Base-by-base conservation (phyloP, 2,888 invertebrate species). In the Amphipoea lucens region DNA sequence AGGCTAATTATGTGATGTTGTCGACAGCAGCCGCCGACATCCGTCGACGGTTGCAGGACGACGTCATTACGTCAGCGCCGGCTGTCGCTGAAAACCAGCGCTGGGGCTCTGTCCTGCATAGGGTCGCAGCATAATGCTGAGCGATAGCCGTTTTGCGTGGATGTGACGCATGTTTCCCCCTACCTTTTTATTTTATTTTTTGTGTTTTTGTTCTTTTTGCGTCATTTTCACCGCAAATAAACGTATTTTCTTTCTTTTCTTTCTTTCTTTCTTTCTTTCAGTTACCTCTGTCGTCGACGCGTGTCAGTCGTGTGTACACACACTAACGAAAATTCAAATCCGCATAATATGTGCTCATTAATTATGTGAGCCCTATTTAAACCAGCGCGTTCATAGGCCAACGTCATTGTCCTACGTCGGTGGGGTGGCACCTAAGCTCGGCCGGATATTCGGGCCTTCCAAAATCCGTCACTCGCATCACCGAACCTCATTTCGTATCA, bases 381-480 rank as follows among this genome's bases (percentile, higher is more conserved):
- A 75, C 68, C 78, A 71, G 36, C 69, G 54, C 54, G 48, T 79
- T 85, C 84, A 82, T 84, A 84, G 68, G 66, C 23, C n/a, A 69
- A 77, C 71, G 68, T 65, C 78, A 85, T 86, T 89, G 89, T 86
- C 73, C 84, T 78, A 48, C 74, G 76, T 76, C 65, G 67, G 14
- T 78, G 71, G 76, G 63, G 76, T 76, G 78, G 66, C 63, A 62
- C 72, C 76, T 81, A 82, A 85, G 72, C 87, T 80, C 67, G 57
- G 23, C 36, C 77, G 79, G 80, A 89, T 82, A 86, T 84, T 79
- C 79, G 66, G 70, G 81, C 78, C 82, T 84, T 70, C 67, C 76
- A 74, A 89, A 87, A 83, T 89, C 85, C 88, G 69, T 83, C 83
- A 85, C 78, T 74, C 87, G 83, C 87, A 83, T 88, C 83, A 90